Conservation (phyloP, 2,888 invertebrate genomes). For the Drosophila falleni region DNA sequence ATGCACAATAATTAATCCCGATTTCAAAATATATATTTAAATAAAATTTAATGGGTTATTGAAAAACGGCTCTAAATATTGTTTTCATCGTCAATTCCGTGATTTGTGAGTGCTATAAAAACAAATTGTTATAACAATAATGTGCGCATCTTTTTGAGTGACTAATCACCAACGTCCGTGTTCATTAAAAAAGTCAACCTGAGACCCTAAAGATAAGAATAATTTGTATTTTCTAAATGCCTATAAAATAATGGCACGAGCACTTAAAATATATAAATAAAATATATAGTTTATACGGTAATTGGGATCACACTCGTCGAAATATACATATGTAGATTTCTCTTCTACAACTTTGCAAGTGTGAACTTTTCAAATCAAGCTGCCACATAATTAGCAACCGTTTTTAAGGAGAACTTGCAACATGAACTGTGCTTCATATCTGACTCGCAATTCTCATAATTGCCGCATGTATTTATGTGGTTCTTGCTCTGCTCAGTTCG, state of each 20-base stretch:
- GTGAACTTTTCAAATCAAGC: background rate
- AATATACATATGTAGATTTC: background rate
- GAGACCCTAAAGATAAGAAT: background rate
- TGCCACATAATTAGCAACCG: conserved; percentile 1
- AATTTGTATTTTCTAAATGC: background rate
- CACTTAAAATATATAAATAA: background rate
- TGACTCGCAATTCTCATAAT: conserved; percentile 43
- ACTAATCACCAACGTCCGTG: conserved; percentile 8
- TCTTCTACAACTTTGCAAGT: background rate
- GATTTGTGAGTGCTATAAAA: background rate
- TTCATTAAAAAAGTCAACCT: background rate
- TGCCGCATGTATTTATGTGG: conserved; percentile 27
- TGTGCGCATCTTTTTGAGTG: conserved; percentile 7
- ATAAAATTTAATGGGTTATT: no score
- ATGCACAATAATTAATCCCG: no score
- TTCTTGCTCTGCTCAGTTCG: conserved; percentile 18
- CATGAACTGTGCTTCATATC: background rate
- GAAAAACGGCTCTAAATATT: no score
- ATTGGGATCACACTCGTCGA: background rate
- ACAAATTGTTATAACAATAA: background rate
- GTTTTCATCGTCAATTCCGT: no score
- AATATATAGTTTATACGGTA: background rate
- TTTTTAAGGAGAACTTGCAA: background rate
- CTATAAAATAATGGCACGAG: background rate
- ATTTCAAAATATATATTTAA: no score